These are phyloP conservation scores for Myanophis thanlyinensis DNA, from an alignment of 2,113 vertebrate genomes.

Conservation along the genomic window DNA sequence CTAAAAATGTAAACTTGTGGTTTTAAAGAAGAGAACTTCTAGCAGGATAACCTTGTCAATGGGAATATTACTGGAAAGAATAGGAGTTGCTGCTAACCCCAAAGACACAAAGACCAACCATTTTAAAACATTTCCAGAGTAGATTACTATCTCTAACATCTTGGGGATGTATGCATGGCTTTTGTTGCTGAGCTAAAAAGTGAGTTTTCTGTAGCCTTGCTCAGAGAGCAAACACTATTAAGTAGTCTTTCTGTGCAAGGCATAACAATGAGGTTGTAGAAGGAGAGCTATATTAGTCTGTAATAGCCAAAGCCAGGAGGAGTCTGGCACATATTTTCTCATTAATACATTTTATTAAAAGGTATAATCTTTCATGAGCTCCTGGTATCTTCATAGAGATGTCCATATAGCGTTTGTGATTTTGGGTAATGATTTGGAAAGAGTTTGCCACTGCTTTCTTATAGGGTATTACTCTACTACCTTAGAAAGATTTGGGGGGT, in stretches of 20 bases:
- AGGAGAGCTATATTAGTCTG: not conserved
- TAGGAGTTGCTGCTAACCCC: not conserved
- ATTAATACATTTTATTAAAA: not conserved
- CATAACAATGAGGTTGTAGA: not conserved
- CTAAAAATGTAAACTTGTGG: not conserved
- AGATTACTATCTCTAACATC: not conserved
- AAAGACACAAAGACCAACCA: not conserved
- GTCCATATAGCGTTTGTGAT: not conserved
- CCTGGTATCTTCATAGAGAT: not conserved
- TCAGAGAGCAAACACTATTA: not conserved
- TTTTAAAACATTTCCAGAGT: not conserved
- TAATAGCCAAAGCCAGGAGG: not conserved
- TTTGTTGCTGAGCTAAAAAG: not conserved
- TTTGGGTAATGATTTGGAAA: not conserved
- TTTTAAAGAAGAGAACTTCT: not conserved
- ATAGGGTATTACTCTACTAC: not conserved
- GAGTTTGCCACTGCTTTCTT: not conserved
- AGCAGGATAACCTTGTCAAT: not conserved
- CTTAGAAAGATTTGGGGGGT: not conserved
- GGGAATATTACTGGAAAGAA: not conserved
- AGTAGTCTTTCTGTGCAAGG: not conserved
- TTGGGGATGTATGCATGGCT: not conserved
- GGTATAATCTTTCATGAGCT: not conserved
- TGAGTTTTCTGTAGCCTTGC: not conserved
- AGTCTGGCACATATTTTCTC: not conserved